Conservation (phyloP, 1,140 invertebrate species). For the Drosophila simulans region DNA sequence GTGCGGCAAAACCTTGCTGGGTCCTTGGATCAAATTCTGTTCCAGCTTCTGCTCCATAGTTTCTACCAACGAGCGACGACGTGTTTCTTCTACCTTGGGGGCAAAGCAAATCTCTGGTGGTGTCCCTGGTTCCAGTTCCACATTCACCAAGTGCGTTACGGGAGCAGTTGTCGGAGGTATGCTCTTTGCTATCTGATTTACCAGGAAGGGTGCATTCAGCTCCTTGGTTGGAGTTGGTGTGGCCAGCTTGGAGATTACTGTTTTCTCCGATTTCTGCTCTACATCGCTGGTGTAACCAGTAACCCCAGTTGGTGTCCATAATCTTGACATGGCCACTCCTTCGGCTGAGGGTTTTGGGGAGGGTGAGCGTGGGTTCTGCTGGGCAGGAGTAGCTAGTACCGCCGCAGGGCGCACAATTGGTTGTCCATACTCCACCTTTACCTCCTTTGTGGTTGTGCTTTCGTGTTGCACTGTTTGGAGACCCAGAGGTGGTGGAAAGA, state of each 20-base stretch:
- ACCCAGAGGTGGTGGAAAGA: slow-evolving; percentile 32
- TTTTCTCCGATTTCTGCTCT: slow-evolving; percentile 58
- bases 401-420: slow-evolving; percentile 83
- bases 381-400: slow-evolving; percentile 69
- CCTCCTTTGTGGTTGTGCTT: slow-evolving; percentile 61
- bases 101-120: slow-evolving; percentile 88
- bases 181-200: slow-evolving; percentile 83
- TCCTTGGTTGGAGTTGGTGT: slow-evolving; percentile 81
- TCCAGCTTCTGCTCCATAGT: slow-evolving; percentile 87
- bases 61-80: slow-evolving; percentile 86
- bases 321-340: slow-evolving; percentile 87
- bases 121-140: slow-evolving; percentile 87
- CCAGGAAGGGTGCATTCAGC: slow-evolving; percentile 86
- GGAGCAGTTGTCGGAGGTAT: slow-evolving; percentile 83
- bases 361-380: slow-evolving; percentile 67
- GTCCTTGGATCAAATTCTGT: slow-evolving; percentile 86
- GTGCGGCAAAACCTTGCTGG: slow-evolving; percentile 86
- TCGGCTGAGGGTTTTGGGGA: slow-evolving; percentile 86
- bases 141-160: slow-evolving; percentile 73
- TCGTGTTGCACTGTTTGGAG: slow-evolving; percentile 72
- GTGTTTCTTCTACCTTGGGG: slow-evolving; percentile 79
- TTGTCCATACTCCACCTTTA: slow-evolving; percentile 75
- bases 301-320: slow-evolving; percentile 85
- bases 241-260: slow-evolving; percentile 71
- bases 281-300: slow-evolving; percentile 58